Evolutionary conservation across 2,888 invertebrate species (phyloP), one percentile per base, ranked within the genome.

Genomic region (Caprella mutica): DNA sequence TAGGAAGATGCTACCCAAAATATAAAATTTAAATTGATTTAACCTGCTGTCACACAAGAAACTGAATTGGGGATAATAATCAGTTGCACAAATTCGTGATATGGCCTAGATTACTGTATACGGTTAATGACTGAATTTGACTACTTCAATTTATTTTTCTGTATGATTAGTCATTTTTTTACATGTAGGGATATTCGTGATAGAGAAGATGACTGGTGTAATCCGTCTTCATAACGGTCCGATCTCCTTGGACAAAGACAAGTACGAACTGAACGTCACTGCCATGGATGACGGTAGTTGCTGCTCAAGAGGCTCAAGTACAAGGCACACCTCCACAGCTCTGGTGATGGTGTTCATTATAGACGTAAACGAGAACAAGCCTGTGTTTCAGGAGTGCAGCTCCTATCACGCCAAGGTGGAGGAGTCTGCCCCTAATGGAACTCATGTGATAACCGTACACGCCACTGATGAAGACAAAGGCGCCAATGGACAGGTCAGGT

Each of bases 201-300:
- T 92, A 66, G 92, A 93, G 75, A 90, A 92, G 73, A 90, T 91
- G 65, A 93, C 92, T 44, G 92, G 91, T 67, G 92, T 92, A 29
- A 93, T 92, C 67, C 83, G 92, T 62, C 75, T 93, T 53, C 89
- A 89, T 69, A 85, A 83, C 67, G 87, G 89, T 70, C 81, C 84
- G 5, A 92, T 92, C 66, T 82, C 86, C 0, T 75, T 93, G 66
- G 92, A 92, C 70, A 80, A 88, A 65, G 92, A 93, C 72, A 93
- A 93, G 72, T 96, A 96, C 71, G 91, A 91, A 71, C 74, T 98
- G 58, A 96, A 96, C 72, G 93, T 98, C 8, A 93, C 94, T 0
- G 97, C 96, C 2, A 82, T 89, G 77, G 98, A 98, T 71, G 97
- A 98, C 72, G 97, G 97, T 0, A 86, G 90, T 1, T 98, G 97